These are phyloP conservation scores for Haplochromis burtoni DNA, from an alignment of 2,113 vertebrate species.

Conservation along the genomic window DNA sequence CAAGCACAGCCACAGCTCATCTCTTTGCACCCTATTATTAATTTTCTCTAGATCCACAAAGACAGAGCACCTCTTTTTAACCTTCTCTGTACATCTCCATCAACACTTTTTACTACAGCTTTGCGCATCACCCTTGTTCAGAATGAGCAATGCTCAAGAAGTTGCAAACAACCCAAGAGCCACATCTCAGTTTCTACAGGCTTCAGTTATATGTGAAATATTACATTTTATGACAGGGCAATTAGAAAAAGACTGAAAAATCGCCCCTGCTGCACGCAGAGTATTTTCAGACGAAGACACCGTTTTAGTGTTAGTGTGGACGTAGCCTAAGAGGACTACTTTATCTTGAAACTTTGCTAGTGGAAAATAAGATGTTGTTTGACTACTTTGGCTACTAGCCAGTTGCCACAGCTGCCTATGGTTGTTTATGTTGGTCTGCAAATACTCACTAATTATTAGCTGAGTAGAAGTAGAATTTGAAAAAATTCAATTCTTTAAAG, in stretches of 20 bases:
- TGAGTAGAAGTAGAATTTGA: not conserved
- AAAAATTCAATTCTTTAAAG: not conserved
- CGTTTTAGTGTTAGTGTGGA: not conserved
- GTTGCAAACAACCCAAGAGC: not conserved
- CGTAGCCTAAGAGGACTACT: not conserved
- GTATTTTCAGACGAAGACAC: not conserved
- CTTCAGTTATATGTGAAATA: not conserved
- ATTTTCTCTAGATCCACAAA: not conserved
- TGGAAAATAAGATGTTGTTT: not conserved
- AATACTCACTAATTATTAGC: not conserved
- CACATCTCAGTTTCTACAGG: not conserved
- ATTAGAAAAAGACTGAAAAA: not conserved
- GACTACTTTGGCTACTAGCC: not conserved
- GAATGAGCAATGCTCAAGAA: not conserved
- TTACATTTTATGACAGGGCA: not conserved
- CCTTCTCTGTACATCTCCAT: not conserved
- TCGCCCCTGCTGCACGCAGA: not conserved
- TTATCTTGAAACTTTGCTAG: not conserved
- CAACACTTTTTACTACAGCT: not conserved
- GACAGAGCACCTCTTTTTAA: not conserved
- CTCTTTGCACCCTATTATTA: not conserved
- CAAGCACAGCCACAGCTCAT: not conserved
- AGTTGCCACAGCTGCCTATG: not conserved
- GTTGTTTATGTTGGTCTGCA: not conserved
- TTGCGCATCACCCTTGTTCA: not conserved